Percentiles rank a stretch among this genome's conserved stretches.
Conservation (phyloP, 2,888 invertebrate species). For the Hypolimnas misippus region DNA sequence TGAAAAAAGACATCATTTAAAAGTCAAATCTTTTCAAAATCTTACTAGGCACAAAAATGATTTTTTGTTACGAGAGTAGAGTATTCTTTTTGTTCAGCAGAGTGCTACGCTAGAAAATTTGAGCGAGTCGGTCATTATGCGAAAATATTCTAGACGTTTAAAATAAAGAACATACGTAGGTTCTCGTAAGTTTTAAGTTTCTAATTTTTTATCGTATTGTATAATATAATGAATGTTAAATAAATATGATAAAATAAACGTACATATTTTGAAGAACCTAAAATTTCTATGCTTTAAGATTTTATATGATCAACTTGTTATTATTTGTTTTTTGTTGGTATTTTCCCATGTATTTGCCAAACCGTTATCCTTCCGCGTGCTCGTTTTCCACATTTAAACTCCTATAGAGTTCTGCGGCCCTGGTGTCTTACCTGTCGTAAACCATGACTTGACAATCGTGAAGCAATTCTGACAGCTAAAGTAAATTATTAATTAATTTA, state of each 20-base stretch:
- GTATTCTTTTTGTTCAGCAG: neutral
- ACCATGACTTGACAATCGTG: slow-evolving; percentile 78
- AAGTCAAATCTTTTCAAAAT: neutral
- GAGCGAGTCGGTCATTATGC: neutral
- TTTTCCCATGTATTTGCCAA: too few species aligned
- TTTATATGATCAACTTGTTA: too few species aligned
- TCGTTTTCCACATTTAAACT: slow-evolving; percentile 36
- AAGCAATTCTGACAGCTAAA: slow-evolving; percentile 73
- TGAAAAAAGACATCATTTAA: neutral
- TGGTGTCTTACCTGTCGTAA: slow-evolving; percentile 75
- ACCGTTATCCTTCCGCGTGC: neutral
- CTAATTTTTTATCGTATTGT: too few species aligned
- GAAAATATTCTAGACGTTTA: neutral
- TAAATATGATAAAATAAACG: too few species aligned
- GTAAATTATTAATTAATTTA: slow-evolving; percentile 30
- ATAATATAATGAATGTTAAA: too few species aligned
- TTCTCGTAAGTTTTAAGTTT: too few species aligned
- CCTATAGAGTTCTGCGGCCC: slow-evolving; percentile 55
- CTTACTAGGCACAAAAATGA: slow-evolving; percentile 10
- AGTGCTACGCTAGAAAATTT: neutral
- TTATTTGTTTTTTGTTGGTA: too few species aligned
- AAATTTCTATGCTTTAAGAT: too few species aligned
- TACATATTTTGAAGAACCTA: too few species aligned
- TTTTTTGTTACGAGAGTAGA: neutral
- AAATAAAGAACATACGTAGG: slow-evolving; percentile 2